Percentiles rank a stretch among this genome's conserved stretches.
Conservation (phyloP, 2,797 vertebrate genomes). For the Vespertilio murinus region DNA sequence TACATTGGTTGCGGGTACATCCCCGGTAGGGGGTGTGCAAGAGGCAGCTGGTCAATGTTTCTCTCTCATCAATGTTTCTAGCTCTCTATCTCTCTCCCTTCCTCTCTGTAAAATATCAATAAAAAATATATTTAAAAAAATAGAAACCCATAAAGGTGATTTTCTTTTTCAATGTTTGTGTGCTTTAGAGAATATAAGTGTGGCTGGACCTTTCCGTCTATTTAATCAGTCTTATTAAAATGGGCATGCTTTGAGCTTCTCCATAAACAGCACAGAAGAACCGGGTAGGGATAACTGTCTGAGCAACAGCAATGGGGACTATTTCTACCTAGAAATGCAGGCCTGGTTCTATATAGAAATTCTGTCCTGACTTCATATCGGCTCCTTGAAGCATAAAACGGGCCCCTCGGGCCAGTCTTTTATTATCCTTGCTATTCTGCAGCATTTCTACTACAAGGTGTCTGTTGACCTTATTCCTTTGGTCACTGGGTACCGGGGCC, state of each 20-base stretch:
- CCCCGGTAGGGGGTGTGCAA: too few species aligned
- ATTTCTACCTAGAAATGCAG: background rate
- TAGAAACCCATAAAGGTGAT: background rate
- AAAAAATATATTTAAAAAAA: too few species aligned
- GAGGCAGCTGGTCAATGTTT: too few species aligned
- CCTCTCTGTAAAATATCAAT: too few species aligned
- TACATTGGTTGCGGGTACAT: too few species aligned
- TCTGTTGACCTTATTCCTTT: conserved; percentile 44
- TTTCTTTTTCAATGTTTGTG: conserved; percentile 1
- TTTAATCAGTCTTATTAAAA: conserved; percentile 30
- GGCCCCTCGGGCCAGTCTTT: background rate
- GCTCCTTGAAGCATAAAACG: background rate
- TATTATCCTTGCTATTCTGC: background rate
- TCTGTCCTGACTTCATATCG: background rate
- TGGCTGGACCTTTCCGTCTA: background rate
- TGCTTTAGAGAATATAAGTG: conserved; percentile 21
- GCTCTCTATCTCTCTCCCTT: too few species aligned
- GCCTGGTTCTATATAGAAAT: background rate
- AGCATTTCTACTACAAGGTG: background rate
- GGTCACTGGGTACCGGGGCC: conserved; percentile 43
- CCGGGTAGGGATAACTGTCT: background rate
- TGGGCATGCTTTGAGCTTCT: background rate
- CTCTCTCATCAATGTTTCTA: too few species aligned
- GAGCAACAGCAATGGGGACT: background rate
- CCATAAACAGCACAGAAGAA: conserved; percentile 17